These are phyloP conservation scores for Tinea trinotella DNA, from an alignment of 2,888 invertebrate species.

Conservation along the genomic window DNA sequence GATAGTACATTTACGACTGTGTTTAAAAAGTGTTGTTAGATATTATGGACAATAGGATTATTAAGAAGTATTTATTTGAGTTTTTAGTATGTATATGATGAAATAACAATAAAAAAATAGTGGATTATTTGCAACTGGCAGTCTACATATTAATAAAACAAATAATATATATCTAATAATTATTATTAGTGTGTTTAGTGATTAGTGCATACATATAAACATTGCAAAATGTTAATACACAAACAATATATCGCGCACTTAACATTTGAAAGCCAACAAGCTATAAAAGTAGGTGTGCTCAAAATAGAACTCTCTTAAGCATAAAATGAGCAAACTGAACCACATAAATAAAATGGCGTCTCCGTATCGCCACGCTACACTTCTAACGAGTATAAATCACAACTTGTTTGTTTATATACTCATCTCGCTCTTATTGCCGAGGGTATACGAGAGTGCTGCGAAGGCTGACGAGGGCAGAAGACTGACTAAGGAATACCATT, in stretches of 20 bases:
- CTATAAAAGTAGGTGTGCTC: conserved; percentile 40
- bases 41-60: background rate
- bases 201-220: background rate
- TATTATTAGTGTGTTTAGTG: background rate
- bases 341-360: conserved; percentile 63
- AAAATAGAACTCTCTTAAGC: conserved; percentile 16
- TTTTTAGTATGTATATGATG: too few species aligned
- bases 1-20: background rate
- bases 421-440: conserved; percentile 58
- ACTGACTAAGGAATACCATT: conserved; percentile 72
- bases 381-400: conserved; percentile 47
- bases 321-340: conserved; percentile 27
- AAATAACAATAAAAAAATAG: too few species aligned
- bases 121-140: too few species aligned
- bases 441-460: conserved; percentile 49
- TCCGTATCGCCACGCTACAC: conserved; percentile 52
- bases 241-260: conserved; percentile 3
- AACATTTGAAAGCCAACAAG: conserved; percentile 21
- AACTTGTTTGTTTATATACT: conserved; percentile 66
- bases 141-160: too few species aligned
- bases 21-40: background rate
- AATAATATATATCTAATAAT: too few species aligned
- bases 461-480: conserved; percentile 52
- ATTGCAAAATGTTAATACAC: background rate
- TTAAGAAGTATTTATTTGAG: background rate